A percentile compares a stretch with the other conserved stretches of the same genome.
Evolutionary conservation across 2,888 invertebrate genomes (phyloP).

Genomic region (Heliothis peltigera): DNA sequence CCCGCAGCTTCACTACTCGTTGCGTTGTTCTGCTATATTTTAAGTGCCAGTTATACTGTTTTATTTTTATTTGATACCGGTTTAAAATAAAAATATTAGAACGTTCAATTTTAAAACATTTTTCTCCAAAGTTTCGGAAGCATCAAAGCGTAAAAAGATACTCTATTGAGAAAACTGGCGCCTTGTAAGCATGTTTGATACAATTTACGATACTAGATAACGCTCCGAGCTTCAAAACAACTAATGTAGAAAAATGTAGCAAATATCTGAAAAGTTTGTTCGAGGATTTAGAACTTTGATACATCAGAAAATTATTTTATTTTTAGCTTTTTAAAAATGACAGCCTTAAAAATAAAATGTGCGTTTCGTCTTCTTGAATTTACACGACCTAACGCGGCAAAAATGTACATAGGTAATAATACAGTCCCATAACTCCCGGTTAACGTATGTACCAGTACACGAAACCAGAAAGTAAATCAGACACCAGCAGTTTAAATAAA

Average conservation of each 20-base stretch:
- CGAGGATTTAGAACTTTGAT: slow-evolving; percentile 3
- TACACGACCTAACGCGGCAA: slow-evolving; percentile 47
- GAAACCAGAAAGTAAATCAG: slow-evolving; percentile 73
- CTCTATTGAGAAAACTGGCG: slow-evolving; percentile 12
- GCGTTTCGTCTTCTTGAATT: slow-evolving; percentile 8
- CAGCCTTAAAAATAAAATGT: slow-evolving; percentile 36
- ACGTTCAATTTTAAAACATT: slow-evolving; percentile 32
- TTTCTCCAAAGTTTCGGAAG: slow-evolving; percentile 25
- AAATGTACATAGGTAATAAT: slow-evolving; percentile 66
- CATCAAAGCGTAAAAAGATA: slow-evolving; percentile 6
- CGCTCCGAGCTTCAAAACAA: slow-evolving; percentile 24
- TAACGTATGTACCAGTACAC: slow-evolving; percentile 63
- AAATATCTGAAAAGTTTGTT: slow-evolving; percentile 16
- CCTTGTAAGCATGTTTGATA: slow-evolving; percentile 34
- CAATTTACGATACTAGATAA: slow-evolving; percentile 47
- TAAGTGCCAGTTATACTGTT: slow-evolving; percentile 9
- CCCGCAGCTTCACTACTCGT: slow-evolving; percentile 25
- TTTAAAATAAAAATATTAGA: slow-evolving; percentile 19
- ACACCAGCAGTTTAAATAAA: slow-evolving; percentile 73
- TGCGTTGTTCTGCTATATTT: slow-evolving; percentile 31
- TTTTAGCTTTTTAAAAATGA: slow-evolving; percentile 29
- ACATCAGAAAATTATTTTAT: slow-evolving; percentile 7
- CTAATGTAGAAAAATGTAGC: slow-evolving; percentile 16
- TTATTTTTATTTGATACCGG: slow-evolving; percentile 14
- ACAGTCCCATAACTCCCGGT: slow-evolving; percentile 64